Conservation (phyloP, 2,113 vertebrate species). For the Penelope pileata region DNA sequence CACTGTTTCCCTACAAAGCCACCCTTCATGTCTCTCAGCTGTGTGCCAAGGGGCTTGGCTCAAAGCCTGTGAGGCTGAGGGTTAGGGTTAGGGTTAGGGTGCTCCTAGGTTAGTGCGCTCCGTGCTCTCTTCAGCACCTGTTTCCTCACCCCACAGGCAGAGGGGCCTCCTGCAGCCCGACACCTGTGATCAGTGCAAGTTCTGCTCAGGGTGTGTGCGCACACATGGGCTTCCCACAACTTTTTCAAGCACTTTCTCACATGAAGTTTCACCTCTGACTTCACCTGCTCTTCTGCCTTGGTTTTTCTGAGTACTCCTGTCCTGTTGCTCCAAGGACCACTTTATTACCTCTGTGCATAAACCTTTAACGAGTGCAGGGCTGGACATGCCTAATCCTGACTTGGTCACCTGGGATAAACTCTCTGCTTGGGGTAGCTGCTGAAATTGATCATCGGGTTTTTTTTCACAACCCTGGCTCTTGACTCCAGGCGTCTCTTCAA, state of each 20-base stretch:
- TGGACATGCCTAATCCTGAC: background rate
- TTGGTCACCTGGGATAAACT: background rate
- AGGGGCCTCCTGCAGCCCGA: background rate
- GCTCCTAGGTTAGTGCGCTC: too few species aligned
- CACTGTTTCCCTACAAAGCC: background rate
- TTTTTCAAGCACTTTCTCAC: background rate
- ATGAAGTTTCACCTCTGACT: background rate
- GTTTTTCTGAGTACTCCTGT: background rate
- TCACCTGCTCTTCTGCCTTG: background rate
- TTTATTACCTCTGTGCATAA: too few species aligned
- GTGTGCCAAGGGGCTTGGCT: background rate
- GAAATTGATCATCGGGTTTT: background rate
- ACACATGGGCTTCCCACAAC: rapidly evolving
- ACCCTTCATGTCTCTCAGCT: background rate
- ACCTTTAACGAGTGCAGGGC: too few species aligned
- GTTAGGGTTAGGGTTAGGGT: too few species aligned
- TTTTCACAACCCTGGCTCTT: background rate
- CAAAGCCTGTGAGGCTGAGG: rapidly evolving
- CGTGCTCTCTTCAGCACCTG: background rate
- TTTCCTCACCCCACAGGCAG: rapidly evolving
- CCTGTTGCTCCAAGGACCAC: too few species aligned
- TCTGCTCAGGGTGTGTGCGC: rapidly evolving
- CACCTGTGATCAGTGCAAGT: rapidly evolving
- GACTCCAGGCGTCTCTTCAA: background rate
- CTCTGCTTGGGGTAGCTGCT: rapidly evolving